Evolutionary conservation across 2,888 invertebrate species (phyloP).

Genomic region (Ditula angustiorana): DNA sequence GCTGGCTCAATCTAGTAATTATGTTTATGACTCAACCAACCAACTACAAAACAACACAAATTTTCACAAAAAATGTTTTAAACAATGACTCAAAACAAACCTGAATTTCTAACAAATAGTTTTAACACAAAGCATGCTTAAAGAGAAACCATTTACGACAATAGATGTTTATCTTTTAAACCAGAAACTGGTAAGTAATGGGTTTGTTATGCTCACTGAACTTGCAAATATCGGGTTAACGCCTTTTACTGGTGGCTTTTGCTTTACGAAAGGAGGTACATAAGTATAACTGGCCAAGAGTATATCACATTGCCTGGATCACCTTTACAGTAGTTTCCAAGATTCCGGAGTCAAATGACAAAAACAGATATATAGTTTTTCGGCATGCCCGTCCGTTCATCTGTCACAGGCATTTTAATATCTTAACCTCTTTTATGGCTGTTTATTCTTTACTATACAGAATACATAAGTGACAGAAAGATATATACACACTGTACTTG

Average conservation of each 20-base stretch:
- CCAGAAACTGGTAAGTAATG: slow-evolving; percentile 5
- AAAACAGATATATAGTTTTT: no score
- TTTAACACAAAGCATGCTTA: slow-evolving; percentile 1
- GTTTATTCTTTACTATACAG: no score
- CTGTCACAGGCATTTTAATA: no score
- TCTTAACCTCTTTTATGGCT: no score
- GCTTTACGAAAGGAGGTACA: background rate
- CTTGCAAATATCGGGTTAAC: slow-evolving; percentile 3
- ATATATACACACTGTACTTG: no score
- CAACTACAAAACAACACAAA: background rate
- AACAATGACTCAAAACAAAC: background rate
- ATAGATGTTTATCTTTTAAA: background rate
- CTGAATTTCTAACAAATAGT: background rate
- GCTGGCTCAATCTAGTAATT: no score
- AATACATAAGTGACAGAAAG: no score
- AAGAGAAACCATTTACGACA: slow-evolving; percentile 7
- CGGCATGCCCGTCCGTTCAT: no score
- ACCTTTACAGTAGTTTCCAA: no score
- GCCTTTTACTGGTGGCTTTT: background rate
- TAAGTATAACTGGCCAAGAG: background rate
- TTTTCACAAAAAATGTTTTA: background rate
- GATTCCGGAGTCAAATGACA: no score
- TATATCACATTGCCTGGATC: background rate
- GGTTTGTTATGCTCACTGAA: slow-evolving; percentile 12
- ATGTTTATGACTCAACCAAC: background rate